These are phyloP conservation scores for Monoplex corrugatus DNA, from an alignment of 2,888 invertebrate genomes.

Conservation along the genomic window DNA sequence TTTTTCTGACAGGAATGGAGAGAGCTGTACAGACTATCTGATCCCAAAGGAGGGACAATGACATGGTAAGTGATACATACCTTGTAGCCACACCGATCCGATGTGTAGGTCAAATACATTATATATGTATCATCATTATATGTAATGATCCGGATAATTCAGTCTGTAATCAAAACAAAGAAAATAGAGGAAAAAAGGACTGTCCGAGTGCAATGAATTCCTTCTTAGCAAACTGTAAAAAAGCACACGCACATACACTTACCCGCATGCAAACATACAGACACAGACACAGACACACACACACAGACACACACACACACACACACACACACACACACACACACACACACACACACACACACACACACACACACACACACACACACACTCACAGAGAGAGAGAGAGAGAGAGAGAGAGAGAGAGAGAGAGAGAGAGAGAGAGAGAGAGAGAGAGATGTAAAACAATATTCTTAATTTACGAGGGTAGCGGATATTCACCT, in stretches of 20 bases:
- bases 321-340: constrained; percentile 13
- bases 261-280: no score
- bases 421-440: no score
- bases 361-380: background rate
- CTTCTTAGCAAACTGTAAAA: background rate
- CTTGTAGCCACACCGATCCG: background rate
- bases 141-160: no score
- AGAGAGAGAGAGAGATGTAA: no score
- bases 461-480: no score
- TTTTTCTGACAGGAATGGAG: background rate
- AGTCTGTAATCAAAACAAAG: no score
- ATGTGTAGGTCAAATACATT: background rate
- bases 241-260: background rate
- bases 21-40: background rate
- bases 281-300: background rate
- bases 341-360: background rate
- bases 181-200: no score
- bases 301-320: background rate
- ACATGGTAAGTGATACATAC: constrained; percentile 1
- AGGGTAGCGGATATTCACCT: no score
- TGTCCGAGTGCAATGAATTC: background rate
- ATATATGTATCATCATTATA: background rate
- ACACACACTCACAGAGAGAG: no score
- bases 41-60: background rate
- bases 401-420: no score